Percentiles rank a stretch among this genome's conserved stretches.
Evolutionary conservation across 2,888 invertebrate genomes (phyloP).

Genomic region (Octonoba sinensis): DNA sequence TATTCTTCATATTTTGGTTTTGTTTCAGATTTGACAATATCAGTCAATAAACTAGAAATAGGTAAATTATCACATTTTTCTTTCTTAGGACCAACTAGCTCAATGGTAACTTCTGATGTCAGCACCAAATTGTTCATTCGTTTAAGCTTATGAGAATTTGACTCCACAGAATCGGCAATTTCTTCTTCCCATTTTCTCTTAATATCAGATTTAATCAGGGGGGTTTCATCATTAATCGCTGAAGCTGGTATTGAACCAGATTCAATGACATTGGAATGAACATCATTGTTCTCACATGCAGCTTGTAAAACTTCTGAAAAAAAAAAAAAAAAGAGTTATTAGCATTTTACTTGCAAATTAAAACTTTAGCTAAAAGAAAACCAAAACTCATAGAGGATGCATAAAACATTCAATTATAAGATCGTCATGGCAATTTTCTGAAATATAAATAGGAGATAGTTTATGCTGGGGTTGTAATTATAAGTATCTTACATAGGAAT

Average conservation of each 20-base stretch:
- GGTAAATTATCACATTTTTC: constrained; percentile 45
- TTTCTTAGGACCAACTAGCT: constrained; percentile 20
- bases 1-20: constrained; percentile 35
- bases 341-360: background rate
- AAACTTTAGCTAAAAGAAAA: background rate
- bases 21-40: constrained; percentile 37
- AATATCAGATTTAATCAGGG: constrained; percentile 25
- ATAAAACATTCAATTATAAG: background rate
- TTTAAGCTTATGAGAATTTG: constrained; percentile 39
- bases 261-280: background rate
- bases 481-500: too few relatives aligned
- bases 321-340: constrained; percentile 2
- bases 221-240: constrained; percentile 17
- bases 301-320: constrained; percentile 53
- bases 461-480: too few relatives aligned
- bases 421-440: too few relatives aligned
- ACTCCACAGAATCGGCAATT: constrained; percentile 13
- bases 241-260: background rate
- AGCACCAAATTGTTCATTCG: constrained; percentile 41
- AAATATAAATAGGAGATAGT: too few relatives aligned
- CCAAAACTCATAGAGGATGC: background rate
- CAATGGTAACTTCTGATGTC: constrained; percentile 35
- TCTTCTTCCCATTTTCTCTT: constrained; percentile 55
- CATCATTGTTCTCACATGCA: constrained; percentile 53
- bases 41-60: constrained; percentile 38